phyloP scores from a whole-genome alignment of 2,113 vertebrate species.

The Antechinus flavipes region DNA sequence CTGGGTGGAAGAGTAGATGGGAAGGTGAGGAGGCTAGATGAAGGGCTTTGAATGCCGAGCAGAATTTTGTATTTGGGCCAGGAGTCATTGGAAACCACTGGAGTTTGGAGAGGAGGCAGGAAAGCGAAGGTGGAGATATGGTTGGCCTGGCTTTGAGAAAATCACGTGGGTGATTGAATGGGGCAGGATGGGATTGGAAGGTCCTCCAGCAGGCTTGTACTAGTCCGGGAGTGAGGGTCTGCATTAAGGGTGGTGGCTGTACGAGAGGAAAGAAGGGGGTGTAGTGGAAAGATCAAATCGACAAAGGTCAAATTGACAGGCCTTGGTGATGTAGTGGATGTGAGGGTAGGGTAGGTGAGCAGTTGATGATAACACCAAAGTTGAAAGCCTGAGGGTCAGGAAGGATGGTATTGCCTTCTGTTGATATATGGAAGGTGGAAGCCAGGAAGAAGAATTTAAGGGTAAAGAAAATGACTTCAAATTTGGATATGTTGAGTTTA shows the following conservation, averaged over 20 bases:
- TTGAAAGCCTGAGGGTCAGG: neutral
- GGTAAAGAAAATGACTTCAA: neutral
- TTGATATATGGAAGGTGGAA: neutral
- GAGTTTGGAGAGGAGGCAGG: neutral
- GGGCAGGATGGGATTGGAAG: neutral
- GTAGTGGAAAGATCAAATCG: neutral
- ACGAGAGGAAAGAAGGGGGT: neutral
- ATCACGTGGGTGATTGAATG: neutral
- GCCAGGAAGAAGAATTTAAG: neutral
- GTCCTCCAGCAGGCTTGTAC: too few species aligned
- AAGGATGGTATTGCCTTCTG: neutral
- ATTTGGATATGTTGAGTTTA: neutral
- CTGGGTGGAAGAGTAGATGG: too few species aligned
- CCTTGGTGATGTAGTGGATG: neutral
- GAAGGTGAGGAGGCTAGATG: neutral
- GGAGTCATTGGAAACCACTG: neutral
- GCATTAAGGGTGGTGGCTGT: neutral
- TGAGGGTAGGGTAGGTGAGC: neutral
- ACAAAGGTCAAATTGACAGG: neutral
- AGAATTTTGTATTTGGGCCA: too few species aligned
- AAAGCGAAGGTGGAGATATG: too few species aligned
- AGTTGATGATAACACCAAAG: too few species aligned
- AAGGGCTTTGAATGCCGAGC: neutral
- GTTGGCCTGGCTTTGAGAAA: neutral
- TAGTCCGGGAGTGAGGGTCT: neutral